phyloP scores from a whole-genome alignment of 64 coral and sea anemone genomes.

The Trachythela sp. region DNA sequence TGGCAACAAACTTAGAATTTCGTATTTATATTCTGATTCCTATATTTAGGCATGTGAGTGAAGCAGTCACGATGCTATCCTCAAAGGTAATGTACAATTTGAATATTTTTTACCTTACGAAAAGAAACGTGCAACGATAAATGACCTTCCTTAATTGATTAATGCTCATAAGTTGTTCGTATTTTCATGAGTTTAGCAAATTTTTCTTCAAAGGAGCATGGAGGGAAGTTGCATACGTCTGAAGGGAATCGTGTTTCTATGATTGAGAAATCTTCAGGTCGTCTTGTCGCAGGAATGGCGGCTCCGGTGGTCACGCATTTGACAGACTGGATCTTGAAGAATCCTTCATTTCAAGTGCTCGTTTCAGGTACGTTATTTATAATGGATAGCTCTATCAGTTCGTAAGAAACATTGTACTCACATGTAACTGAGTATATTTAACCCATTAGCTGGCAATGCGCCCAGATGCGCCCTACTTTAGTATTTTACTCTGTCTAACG shows the following conservation, averaged over 20 bases:
- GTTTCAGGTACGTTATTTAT: constrained; percentile 69
- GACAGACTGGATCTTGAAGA: constrained; percentile 72
- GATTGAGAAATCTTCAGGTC: constrained; percentile 78
- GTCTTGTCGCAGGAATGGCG: constrained; percentile 86
- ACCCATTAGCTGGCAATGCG: too few relatives aligned
- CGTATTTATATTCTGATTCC: neutral
- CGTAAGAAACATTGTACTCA: too few relatives aligned
- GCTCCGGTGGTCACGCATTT: constrained; percentile 70
- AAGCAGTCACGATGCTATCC: constrained; percentile 50
- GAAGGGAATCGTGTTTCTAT: constrained; percentile 67
- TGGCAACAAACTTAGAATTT: too few relatives aligned
- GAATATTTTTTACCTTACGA: too few relatives aligned
- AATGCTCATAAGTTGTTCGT: too few relatives aligned
- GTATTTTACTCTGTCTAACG: too few relatives aligned
- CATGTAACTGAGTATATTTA: too few relatives aligned
- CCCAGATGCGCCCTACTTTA: too few relatives aligned
- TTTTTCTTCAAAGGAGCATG: neutral
- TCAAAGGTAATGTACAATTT: constrained; percentile 69
- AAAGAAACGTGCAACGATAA: constrained; percentile 25
- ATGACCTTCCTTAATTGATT: constrained; percentile 46
- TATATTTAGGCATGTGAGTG: constrained; percentile 61
- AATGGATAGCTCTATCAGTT: too few relatives aligned
- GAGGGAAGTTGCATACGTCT: constrained; percentile 42
- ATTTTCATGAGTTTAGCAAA: too few relatives aligned
- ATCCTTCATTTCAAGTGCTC: constrained; percentile 96